Base-by-base conservation (phyloP, 1,140 invertebrate species). In the Drosophila bocqueti region DNA sequence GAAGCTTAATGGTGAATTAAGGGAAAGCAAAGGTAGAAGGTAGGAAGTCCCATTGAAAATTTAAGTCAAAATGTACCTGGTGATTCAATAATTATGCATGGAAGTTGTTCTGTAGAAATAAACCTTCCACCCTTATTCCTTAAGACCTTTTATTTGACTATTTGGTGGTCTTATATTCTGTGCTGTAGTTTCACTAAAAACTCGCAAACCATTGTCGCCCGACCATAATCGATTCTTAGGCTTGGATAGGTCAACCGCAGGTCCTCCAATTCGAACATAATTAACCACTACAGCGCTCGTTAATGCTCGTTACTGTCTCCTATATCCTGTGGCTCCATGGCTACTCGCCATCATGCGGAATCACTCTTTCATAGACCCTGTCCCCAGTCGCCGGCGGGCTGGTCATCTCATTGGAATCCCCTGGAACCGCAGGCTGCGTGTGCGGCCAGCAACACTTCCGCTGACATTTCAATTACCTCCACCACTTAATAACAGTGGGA, bases 391-490 rank as follows among this genome's bases (percentile, higher is more conserved):
- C 21, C 54, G 45, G 31, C 46, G 47, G 63, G 21, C 62, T 21
- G 42, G 15, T 16, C 66, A 54, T 69, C 66, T 67, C 66, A 43
- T 68, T 26, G 13, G 46, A 43, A 36, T 69, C 49, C 64, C 55
- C 57, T 55, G 74, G 72, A 64, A 87, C 87, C 87, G 83, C 87
- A 91, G 87, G 90, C 89, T 84, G 79, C 73, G 81, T 75, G 79
- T 78, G 65, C 73, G 83, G 77, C 90, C 90, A 77, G 81, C 83
- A 92, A 92, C 90, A 92, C 90, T 92, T 92, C 90, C 91, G 91
- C 83, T 92, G 91, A 92, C 91, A 92, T 92, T 92, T 92, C 86
- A 92, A 92, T 92, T 92, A 92, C 91, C 91, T 92, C 71, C 90
- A 92, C 76, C 85, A 79, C 84, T 84, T 85, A 81, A 85, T 91